Conservation (phyloP, 2,888 invertebrate species). For the Miltochrista miniata region DNA sequence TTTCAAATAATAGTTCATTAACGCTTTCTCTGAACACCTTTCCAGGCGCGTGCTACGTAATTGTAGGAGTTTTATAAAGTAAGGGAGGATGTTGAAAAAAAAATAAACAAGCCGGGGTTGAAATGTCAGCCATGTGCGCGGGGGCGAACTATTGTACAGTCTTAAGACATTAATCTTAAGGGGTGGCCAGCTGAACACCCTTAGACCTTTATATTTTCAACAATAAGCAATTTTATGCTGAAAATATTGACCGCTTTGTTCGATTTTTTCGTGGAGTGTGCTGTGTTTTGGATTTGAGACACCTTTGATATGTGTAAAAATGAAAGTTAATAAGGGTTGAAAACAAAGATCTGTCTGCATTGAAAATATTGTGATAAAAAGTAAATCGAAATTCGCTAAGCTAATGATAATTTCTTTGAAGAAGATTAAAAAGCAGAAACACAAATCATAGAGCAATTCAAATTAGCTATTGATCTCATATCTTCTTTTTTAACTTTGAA, state of each 20-base stretch:
- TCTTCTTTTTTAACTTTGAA: no score
- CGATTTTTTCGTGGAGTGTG: not conserved
- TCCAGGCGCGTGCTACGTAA: slow-evolving; percentile 71
- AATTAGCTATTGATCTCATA: no score
- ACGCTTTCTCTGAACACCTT: slow-evolving; percentile 79
- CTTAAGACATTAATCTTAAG: slow-evolving; percentile 75
- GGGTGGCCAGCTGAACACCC: slow-evolving; percentile 74
- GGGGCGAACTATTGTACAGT: slow-evolving; percentile 66
- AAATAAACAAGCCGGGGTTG: slow-evolving; percentile 59
- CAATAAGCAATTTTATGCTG: slow-evolving; percentile 20
- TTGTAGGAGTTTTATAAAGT: slow-evolving; percentile 61
- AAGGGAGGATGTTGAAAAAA: slow-evolving; percentile 70
- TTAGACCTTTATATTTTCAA: slow-evolving; percentile 45
- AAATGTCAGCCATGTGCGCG: slow-evolving; percentile 76
- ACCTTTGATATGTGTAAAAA: not conserved
- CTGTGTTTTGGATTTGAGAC: not conserved
- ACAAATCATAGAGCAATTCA: no score
- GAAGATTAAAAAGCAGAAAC: no score
- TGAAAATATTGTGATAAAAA: no score
- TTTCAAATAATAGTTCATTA: slow-evolving; percentile 60
- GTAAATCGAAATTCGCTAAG: no score
- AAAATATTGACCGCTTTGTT: slow-evolving; percentile 17
- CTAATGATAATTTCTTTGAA: no score
- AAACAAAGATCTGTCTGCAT: no score
- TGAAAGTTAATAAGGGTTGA: not conserved